Evolutionary conservation across 2,888 invertebrate genomes (phyloP).

Genomic region (Andrena minutula): DNA sequence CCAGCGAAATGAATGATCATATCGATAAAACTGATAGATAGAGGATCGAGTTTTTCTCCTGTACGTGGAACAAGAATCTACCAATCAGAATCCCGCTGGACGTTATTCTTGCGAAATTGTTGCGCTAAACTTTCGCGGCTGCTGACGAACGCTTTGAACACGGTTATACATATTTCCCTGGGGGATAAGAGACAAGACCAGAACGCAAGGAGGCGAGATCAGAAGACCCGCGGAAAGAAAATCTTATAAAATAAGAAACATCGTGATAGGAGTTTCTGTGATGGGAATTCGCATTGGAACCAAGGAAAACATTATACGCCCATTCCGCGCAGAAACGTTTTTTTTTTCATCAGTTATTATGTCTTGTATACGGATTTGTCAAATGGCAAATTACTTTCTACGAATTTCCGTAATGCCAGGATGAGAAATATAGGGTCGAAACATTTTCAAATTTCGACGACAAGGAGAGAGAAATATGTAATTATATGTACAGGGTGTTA

Average conservation of each 20-base stretch:
- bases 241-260: constrained; percentile 65
- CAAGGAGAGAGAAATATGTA: not conserved
- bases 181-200: constrained; percentile 72
- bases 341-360: not conserved
- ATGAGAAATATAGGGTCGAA: no score
- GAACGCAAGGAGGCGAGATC: constrained; percentile 72
- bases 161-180: constrained; percentile 81
- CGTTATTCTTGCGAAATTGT: constrained; percentile 77
- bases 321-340: not conserved
- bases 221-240: constrained; percentile 55
- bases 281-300: constrained; percentile 47
- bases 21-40: constrained; percentile 10
- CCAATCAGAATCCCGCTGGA: constrained; percentile 74
- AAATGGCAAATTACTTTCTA: not conserved
- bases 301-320: not conserved
- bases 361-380: not conserved
- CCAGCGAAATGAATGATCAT: constrained; percentile 18
- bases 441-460: not conserved
- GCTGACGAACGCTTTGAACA: constrained; percentile 76
- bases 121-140: constrained; percentile 78
- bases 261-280: constrained; percentile 38
- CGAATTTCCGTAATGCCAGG: not conserved
- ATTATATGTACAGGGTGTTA: not conserved
- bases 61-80: constrained; percentile 30
- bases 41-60: constrained; percentile 11